Conservation (phyloP, 2,113 vertebrate genomes). For the Heterochromis multidens region DNA sequence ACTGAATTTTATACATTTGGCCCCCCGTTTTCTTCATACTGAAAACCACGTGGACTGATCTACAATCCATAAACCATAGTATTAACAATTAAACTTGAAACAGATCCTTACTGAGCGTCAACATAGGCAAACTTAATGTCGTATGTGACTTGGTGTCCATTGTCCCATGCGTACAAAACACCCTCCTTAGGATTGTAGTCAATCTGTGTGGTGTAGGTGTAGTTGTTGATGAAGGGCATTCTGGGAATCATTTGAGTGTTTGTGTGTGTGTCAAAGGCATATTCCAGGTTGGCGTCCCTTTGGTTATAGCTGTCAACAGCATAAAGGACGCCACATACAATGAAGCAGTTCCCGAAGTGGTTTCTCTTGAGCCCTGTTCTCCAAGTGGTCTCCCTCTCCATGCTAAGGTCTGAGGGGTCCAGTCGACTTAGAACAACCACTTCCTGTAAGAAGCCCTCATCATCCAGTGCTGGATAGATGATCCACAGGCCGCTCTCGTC, state of each 20-base stretch:
- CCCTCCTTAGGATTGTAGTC: constrained; percentile 97
- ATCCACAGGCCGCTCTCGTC: constrained; percentile 97
- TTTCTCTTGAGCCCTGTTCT: constrained; percentile 88
- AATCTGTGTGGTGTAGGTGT: constrained; percentile 91
- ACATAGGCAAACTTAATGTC: constrained; percentile 90
- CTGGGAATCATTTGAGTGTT: constrained; percentile 93
- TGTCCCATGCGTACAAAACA: constrained; percentile 94
- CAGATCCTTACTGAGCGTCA: constrained; percentile 54
- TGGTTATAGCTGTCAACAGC: constrained; percentile 90
- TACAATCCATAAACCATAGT: constrained; percentile 83
- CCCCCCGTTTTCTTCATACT: background rate
- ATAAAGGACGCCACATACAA: constrained; percentile 95
- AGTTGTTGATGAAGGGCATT: constrained; percentile 92
- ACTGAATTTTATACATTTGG: constrained; percentile 37
- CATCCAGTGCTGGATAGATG: constrained; percentile 90
- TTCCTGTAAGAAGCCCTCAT: constrained; percentile 89
- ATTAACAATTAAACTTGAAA: constrained; percentile 19
- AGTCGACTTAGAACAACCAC: constrained; percentile 91
- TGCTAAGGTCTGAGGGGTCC: constrained; percentile 87
- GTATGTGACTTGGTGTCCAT: constrained; percentile 96
- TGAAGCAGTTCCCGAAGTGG: constrained; percentile 92
- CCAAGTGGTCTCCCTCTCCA: constrained; percentile 92
- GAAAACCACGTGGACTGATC: constrained; percentile 80
- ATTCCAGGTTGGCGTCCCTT: constrained; percentile 88
- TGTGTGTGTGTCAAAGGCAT: constrained; percentile 97